These are phyloP conservation scores for Aurelia sp. DNA, from an alignment of 30 jellyfish, hydroid and myxozoan genomes.

Conservation along the genomic window DNA sequence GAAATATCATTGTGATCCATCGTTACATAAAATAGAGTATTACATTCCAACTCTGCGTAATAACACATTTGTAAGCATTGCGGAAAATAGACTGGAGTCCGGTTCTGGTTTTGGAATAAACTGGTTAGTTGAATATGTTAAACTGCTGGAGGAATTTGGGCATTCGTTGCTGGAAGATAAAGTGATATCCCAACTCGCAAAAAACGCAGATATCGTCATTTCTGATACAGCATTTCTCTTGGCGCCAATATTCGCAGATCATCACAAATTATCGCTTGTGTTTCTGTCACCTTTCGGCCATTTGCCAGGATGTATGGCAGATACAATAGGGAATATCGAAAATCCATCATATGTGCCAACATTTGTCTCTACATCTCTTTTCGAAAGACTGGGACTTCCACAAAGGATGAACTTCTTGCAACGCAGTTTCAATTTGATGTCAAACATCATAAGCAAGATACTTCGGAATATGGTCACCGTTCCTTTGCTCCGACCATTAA, in stretches of 20 bases:
- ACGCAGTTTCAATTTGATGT: conserved; percentile 54
- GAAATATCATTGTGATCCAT: conserved; percentile 17
- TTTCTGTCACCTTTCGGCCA: conserved; percentile 78
- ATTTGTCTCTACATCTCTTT: conserved; percentile 40
- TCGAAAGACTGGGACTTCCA: conserved; percentile 66
- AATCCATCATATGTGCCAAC: conserved; percentile 71
- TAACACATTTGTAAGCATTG: conserved; percentile 60
- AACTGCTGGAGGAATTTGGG: conserved; percentile 28
- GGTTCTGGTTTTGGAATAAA: conserved; percentile 59
- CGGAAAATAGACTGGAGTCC: conserved; percentile 49
- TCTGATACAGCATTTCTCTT: conserved; percentile 58
- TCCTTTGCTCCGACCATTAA: conserved; percentile 44
- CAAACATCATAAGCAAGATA: conserved; percentile 40
- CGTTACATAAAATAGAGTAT: conserved; percentile 7
- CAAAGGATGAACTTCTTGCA: conserved; percentile 69
- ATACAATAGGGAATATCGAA: conserved; percentile 48
- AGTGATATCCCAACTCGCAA: conserved; percentile 7
- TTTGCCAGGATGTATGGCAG: conserved; percentile 66
- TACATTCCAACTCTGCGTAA: conserved; percentile 6
- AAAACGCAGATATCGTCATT: conserved; percentile 55
- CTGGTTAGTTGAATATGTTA: conserved; percentile 64
- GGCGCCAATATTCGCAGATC: conserved; percentile 65
- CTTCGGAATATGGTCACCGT: conserved; percentile 42
- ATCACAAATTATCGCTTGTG: conserved; percentile 60
- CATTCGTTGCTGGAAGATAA: conserved; percentile 55